Evolutionary conservation across 2,797 vertebrate genomes (phyloP).

Genomic region (Lutjanus campechanus): DNA sequence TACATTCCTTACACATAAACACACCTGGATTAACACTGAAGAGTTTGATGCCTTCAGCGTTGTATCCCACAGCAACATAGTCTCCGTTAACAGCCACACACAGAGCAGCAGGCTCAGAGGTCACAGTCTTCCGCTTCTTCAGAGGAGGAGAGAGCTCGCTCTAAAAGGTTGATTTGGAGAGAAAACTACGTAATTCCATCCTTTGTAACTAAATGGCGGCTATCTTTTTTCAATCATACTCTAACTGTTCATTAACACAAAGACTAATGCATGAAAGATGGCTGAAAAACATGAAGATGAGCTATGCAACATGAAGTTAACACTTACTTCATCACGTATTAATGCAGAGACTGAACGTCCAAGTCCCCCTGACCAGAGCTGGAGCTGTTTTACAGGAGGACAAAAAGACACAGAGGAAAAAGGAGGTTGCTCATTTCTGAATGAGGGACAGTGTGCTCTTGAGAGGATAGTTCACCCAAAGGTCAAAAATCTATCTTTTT

Average conservation of each 20-base stretch:
- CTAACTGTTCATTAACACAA: neutral
- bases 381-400: constrained; percentile 80
- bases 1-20: constrained; percentile 3
- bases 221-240: neutral
- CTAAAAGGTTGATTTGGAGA: constrained; percentile 3
- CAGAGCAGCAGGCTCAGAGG: constrained; percentile 79
- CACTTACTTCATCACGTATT: constrained; percentile 69
- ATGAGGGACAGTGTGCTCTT: neutral
- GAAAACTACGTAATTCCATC: neutral
- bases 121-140: constrained; percentile 57
- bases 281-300: neutral
- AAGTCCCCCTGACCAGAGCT: constrained; percentile 90
- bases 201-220: too few species aligned
- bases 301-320: neutral
- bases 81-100: constrained; percentile 82
- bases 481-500: too few species aligned
- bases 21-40: constrained; percentile 84
- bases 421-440: neutral
- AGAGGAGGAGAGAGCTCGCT: constrained; percentile 51
- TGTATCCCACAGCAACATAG: constrained; percentile 87
- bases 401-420: constrained; percentile 2
- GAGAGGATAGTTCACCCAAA: too few species aligned
- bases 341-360: constrained; percentile 79
- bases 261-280: neutral
- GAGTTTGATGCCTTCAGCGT: constrained; percentile 84